Evolutionary conservation across 2,888 invertebrate species (phyloP).

Genomic region (Stenchaetothrips biformis): DNA sequence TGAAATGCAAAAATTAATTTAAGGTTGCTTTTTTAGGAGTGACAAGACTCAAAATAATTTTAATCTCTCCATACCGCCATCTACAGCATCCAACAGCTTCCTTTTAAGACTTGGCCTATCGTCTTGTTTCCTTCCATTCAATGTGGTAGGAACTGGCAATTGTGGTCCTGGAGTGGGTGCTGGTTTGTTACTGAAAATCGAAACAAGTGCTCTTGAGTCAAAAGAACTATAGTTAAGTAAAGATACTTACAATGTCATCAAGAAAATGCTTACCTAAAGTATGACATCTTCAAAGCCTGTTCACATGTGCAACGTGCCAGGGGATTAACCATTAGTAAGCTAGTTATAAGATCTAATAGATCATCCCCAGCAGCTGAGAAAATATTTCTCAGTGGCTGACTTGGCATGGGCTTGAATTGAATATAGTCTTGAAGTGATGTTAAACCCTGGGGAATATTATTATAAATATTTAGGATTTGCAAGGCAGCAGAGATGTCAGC

Average conservation of each 20-base stretch:
- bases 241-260: constrained; percentile 6
- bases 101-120: constrained; percentile 70
- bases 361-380: constrained; percentile 95
- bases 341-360: constrained; percentile 72
- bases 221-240: constrained; percentile 28
- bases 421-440: constrained; percentile 82
- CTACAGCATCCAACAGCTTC: constrained; percentile 65
- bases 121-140: constrained; percentile 54
- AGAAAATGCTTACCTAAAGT: constrained; percentile 59
- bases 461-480: not conserved
- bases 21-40: not conserved
- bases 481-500: constrained; percentile 1
- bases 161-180: constrained; percentile 78
- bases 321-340: constrained; percentile 77
- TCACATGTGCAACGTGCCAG: constrained; percentile 73
- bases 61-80: constrained; percentile 50
- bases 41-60: not conserved
- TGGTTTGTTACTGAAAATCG: constrained; percentile 66
- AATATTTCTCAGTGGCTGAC: constrained; percentile 81
- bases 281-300: constrained; percentile 81
- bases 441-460: constrained; percentile 52
- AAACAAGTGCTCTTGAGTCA: constrained; percentile 38
- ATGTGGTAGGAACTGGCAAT: constrained; percentile 69
- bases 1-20: not conserved
- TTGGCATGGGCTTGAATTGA: constrained; percentile 80